These are phyloP conservation scores for Oncorhynchus keta DNA, from an alignment of 2,113 vertebrate species.

Conservation along the genomic window DNA sequence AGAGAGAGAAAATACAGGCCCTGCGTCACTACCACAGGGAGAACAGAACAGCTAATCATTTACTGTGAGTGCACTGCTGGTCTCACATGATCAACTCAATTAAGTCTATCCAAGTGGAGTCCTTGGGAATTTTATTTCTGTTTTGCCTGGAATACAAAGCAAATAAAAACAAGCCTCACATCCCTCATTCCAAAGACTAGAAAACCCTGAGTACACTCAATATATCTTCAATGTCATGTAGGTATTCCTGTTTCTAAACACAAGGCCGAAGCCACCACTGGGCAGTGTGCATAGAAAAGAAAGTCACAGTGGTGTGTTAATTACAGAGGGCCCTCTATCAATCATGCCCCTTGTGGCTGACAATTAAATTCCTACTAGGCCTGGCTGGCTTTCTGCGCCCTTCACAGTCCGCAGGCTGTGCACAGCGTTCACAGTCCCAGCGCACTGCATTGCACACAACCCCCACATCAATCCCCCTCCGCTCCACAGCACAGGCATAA, in stretches of 20 bases:
- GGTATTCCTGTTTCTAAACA: constrained; percentile 14
- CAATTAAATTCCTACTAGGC: constrained; percentile 59
- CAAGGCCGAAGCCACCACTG: constrained; percentile 29
- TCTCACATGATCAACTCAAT: constrained; percentile 71
- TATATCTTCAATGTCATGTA: constrained; percentile 33
- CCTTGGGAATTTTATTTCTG: constrained; percentile 44
- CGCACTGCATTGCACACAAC: constrained; percentile 15
- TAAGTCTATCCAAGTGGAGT: constrained; percentile 62
- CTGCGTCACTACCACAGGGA: constrained; percentile 62
- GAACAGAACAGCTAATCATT: constrained; percentile 55
- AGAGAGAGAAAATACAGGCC: constrained; percentile 54
- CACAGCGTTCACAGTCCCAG: constrained; percentile 33
- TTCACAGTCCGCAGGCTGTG: constrained; percentile 60
- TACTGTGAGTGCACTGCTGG: constrained; percentile 60
- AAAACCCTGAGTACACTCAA: constrained; percentile 13
- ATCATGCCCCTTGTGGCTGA: constrained; percentile 33
- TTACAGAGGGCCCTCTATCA: constrained; percentile 43
- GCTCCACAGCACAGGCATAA: constrained; percentile 22
- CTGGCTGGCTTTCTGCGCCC: constrained; percentile 41
- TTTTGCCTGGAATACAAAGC: constrained; percentile 48
- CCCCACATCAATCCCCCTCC: constrained; percentile 24
- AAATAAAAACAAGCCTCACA: background rate
- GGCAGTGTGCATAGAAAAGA: constrained; percentile 3
- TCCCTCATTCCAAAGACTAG: too few species aligned
- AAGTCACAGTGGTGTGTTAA: constrained; percentile 51